Base-by-base conservation (phyloP, 2,888 invertebrate species). In the Bruchidius siliquastri region DNA sequence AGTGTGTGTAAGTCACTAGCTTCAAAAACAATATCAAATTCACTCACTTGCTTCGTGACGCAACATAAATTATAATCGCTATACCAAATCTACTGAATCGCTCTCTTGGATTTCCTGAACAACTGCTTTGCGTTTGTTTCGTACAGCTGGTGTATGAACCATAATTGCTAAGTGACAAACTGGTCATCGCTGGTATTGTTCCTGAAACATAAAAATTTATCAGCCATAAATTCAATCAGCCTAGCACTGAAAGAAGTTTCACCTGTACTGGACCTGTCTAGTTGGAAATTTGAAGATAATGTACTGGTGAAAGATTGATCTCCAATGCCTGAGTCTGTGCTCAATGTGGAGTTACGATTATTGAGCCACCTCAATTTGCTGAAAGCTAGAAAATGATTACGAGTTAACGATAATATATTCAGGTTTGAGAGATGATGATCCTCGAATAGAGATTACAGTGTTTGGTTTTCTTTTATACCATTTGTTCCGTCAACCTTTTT, bases 41-140 rank as follows among this genome's bases (percentile, higher is more conserved):
- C 22, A 74, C 71, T 71, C 67, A 74, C 74, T 18, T 69, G 1
- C 30, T 74, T 20, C 71, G 67, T 22, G 71, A 30, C n/a, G 73
- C 22, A 32, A 71, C 69, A 18, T 71, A 68, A 67, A 76, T 49
- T 32, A 76, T 76, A 22, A 76, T 49, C 6, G 74, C 75, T 22
- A 76, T 68, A 26, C 75, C 75, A 26, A 76, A 70, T 71, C 70
- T 76, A 13, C 72, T 49, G 18, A 49, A 49, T 49, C 49, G 49
- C 18, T 49, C 49, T 49, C 18, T 49, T 49, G 49, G 49, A 49
- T 49, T 49, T 49, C 49, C 49, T 13, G 49, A 13, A 49, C 49
- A 49, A 49, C 49, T 49, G 49, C 49, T 49, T 8, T 49, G 49
- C 18, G 18, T 8, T 18, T 49, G 10, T 13, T 49, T 49, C 49